Evolutionary conservation across 2,113 vertebrate genomes (phyloP).

Genomic region (Taxidea taxus): DNA sequence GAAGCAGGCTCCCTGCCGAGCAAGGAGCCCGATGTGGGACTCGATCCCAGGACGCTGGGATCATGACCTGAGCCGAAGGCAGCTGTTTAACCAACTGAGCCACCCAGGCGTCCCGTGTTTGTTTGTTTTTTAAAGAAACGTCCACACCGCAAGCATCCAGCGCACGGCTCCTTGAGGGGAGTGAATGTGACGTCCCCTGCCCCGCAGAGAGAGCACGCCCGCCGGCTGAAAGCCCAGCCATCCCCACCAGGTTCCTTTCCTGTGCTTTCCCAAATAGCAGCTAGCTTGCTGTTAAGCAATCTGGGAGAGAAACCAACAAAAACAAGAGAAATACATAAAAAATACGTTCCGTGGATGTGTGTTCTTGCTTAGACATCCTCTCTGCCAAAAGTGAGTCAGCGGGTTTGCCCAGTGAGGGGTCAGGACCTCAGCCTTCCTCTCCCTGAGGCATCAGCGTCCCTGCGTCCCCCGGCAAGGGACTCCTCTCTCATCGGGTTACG

Average conservation of each 20-base stretch:
- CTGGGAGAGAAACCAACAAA: background rate
- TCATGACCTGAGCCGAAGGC: too few relatives aligned
- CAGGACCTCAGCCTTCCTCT: fast-evolving
- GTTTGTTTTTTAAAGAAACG: background rate
- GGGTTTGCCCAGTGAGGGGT: background rate
- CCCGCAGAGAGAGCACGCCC: fast-evolving
- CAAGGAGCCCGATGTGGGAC: too few relatives aligned
- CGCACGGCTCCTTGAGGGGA: background rate
- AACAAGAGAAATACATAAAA: background rate
- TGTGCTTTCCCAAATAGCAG: background rate
- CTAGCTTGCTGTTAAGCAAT: background rate
- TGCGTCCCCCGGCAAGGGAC: background rate
- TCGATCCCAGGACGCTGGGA: too few relatives aligned
- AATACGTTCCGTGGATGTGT: fast-evolving
- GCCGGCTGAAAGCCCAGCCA: background rate
- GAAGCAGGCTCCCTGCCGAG: too few relatives aligned
- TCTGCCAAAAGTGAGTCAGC: fast-evolving
- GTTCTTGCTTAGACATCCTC: background rate
- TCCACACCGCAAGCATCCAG: fast-evolving
- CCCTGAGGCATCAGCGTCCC: fast-evolving
- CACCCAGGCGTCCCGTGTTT: too few relatives aligned
- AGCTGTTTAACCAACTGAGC: too few relatives aligned
- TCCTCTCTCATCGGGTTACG: fast-evolving
- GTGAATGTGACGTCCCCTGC: fast-evolving
- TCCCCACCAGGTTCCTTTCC: background rate